Base-by-base conservation (phyloP, 2,797 vertebrate genomes). In the Clarias platycephalus region DNA sequence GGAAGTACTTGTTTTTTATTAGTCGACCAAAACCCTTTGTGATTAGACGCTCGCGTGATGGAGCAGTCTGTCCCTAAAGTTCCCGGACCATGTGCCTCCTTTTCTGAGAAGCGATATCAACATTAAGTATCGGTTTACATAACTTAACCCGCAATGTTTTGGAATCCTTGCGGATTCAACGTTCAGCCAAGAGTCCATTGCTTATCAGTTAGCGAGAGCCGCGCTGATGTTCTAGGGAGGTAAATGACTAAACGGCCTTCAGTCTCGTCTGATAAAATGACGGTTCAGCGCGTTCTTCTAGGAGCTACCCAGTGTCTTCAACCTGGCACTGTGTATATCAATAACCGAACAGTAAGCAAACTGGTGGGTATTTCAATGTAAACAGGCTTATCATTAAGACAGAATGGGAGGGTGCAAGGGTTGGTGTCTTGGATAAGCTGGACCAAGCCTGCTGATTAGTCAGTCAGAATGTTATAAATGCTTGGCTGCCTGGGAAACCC, bases 341-440 rank as follows among this genome's bases (percentile, higher is more conserved):
- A 26, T 74, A 53, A 85, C 24, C 31, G 31, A 70, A 77, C 57
- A 40, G 49, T 49, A 76, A 80, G 63, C 49, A 20, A 71, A 81
- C 34, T 66, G 55, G 13, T 74, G 49, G 24, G 15, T 22, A 53
- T 64, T 77, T 62, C 26, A 70, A 34, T 44, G 44, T 80, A 55
- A 34, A 82, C 64, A 28, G 78, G 84, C 80, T 92, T 93, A 92
- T 93, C 92, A 84, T 87, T 7, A 87, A 77, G 81, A 81, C 18
- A 82, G 81, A 89, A 87, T 83, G 80, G 66, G 89, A 88, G 83
- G 49, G 87, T 88, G 84, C 78, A 87, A 84, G 78, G 85, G 85
- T 88, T 88, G 86, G 88, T 86, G 79, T 26, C 55, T 78, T 75
- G 89, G 92, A 93, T 93, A 92, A 92, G 90, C 71, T 86, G 82